These are phyloP conservation scores for Lathronympha strigana DNA, from an alignment of 2,888 invertebrate genomes.

Conservation along the genomic window DNA sequence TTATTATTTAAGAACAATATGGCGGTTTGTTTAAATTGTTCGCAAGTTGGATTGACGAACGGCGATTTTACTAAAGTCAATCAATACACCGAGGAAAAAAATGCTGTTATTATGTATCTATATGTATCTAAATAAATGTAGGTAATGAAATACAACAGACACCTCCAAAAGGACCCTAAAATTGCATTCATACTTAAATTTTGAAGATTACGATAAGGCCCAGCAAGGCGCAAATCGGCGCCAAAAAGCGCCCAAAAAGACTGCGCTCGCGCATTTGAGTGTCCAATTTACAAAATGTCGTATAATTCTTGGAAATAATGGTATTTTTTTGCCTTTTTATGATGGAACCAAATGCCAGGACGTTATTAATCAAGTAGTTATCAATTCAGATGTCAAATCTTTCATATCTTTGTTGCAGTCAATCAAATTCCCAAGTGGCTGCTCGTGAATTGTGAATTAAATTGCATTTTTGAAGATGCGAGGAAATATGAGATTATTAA, in stretches of 20 bases:
- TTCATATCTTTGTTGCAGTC: constrained; percentile 22
- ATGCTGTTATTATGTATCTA: no score
- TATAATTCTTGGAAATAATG: background rate
- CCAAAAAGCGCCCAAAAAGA: constrained; percentile 54
- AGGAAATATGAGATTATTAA: background rate
- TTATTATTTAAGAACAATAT: no score
- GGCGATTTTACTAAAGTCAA: no score
- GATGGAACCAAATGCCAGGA: constrained; percentile 36
- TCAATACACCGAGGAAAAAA: no score
- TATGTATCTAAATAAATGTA: background rate
- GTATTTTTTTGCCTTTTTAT: constrained; percentile 41
- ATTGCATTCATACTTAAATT: constrained; percentile 42
- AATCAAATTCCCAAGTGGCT: constrained; percentile 31
- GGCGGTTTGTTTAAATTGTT: no score
- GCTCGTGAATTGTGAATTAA: constrained; percentile 16
- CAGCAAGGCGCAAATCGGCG: constrained; percentile 50
- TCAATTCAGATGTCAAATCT: constrained; percentile 37
- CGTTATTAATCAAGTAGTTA: constrained; percentile 42
- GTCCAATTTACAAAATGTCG: background rate
- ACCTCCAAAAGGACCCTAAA: constrained; percentile 21
- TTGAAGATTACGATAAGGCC: constrained; percentile 49
- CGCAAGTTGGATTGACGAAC: no score
- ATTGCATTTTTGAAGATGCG: constrained; percentile 2
- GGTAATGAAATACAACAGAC: background rate
- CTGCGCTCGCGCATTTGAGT: constrained; percentile 31